phyloP scores from a whole-genome alignment of 2,888 invertebrate genomes.

The Ecliptopera silaceata region DNA sequence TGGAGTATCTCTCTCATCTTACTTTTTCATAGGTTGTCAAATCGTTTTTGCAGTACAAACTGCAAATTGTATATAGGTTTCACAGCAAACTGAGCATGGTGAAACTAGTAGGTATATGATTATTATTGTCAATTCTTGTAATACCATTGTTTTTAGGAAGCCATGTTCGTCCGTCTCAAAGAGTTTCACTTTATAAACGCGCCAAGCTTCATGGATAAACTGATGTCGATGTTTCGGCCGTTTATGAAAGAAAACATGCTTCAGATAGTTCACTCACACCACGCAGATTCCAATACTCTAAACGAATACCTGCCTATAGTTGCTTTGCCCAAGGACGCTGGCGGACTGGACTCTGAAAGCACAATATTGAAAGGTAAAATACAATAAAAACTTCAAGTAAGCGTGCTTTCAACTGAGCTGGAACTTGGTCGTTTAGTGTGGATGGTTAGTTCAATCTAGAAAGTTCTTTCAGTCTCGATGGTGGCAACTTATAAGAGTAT shows the following conservation, averaged over 20 bases:
- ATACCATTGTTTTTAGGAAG: constrained; percentile 79
- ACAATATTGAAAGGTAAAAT: constrained; percentile 46
- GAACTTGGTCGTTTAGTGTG: no score
- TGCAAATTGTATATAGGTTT: no score
- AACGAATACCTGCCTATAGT: constrained; percentile 78
- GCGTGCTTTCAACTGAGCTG: no score
- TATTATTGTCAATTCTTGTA: no score
- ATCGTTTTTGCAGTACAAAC: no score
- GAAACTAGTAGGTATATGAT: no score
- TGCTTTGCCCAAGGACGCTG: constrained; percentile 82
- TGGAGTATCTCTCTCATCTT: no score
- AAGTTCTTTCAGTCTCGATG: no score
- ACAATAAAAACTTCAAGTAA: background rate
- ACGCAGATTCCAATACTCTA: constrained; percentile 66
- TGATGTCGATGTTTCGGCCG: constrained; percentile 85
- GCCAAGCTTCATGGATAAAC: constrained; percentile 85
- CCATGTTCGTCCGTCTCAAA: constrained; percentile 82
- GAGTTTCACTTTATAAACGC: constrained; percentile 88
- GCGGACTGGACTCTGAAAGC: constrained; percentile 69
- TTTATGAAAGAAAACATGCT: constrained; percentile 87
- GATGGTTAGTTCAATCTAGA: no score
- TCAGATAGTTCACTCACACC: constrained; percentile 78
- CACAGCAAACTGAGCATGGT: no score
- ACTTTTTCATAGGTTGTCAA: no score
- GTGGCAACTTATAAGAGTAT: no score